A percentile compares a stretch with the other conserved stretches of the same genome.
These are phyloP conservation scores for Tyto alba DNA, from an alignment of 2,113 vertebrate genomes.

Conservation along the genomic window DNA sequence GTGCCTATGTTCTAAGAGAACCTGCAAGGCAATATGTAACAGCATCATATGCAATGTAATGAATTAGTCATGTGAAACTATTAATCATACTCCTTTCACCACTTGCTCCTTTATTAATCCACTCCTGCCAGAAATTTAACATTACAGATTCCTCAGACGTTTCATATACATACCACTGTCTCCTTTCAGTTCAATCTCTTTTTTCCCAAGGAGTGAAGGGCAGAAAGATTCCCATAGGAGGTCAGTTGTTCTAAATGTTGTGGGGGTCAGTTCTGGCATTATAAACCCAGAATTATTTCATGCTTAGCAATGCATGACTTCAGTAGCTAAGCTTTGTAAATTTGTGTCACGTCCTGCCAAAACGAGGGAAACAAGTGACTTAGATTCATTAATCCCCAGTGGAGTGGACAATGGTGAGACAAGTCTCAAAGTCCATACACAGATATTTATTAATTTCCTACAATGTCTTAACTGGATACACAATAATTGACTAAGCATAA, in stretches of 20 bases:
- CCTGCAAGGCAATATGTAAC: conserved; percentile 8
- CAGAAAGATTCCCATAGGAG: not conserved
- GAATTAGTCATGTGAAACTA: conserved; percentile 51
- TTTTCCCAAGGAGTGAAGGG: not conserved
- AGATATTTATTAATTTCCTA: too few species aligned
- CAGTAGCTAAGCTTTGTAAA: not conserved
- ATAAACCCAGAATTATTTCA: not conserved
- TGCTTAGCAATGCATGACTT: not conserved
- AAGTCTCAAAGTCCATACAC: too few species aligned
- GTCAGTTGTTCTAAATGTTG: not conserved
- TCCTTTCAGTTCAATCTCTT: not conserved
- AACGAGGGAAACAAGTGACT: too few species aligned
- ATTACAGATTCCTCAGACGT: conserved; percentile 2
- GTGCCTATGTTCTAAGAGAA: not conserved
- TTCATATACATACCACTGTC: not conserved
- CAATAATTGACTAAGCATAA: too few species aligned
- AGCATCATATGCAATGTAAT: conserved; percentile 18
- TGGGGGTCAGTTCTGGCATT: not conserved
- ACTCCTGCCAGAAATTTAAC: conserved; percentile 20
- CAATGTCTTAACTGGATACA: too few species aligned
- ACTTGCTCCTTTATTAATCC: conserved; percentile 5
- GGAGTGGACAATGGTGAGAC: too few species aligned
- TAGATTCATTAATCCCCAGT: too few species aligned
- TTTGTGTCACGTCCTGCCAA: too few species aligned
- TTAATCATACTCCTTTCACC: conserved; percentile 33